These are phyloP conservation scores for Apodemia duryi DNA, from an alignment of 2,888 invertebrate genomes.

Conservation along the genomic window DNA sequence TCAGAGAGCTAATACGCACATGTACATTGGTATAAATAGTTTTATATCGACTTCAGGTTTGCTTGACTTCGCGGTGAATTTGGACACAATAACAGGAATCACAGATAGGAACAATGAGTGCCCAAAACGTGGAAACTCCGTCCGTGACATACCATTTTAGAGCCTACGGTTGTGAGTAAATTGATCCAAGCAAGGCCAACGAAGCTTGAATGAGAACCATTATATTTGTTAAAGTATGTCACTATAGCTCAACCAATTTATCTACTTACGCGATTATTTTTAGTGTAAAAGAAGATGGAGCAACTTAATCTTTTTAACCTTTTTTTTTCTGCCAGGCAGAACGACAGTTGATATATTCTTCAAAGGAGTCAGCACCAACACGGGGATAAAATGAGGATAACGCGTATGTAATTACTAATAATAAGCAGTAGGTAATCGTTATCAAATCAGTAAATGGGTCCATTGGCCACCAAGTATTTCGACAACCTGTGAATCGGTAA, in stretches of 20 bases:
- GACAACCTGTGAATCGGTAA: no score
- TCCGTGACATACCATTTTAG: conserved; percentile 67
- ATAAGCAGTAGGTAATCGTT: no score
- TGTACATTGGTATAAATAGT: conserved; percentile 50
- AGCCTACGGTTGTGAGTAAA: conserved; percentile 40
- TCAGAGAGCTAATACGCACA: conserved; percentile 47
- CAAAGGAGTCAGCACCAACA: no score
- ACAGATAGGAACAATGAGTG: conserved; percentile 62
- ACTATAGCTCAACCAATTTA: neutral
- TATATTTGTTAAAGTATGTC: neutral
- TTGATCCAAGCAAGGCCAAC: conserved; percentile 57
- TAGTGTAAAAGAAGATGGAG: neutral
- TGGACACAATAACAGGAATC: conserved; percentile 75
- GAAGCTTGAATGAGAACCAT: conserved; percentile 32
- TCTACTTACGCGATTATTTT: neutral
- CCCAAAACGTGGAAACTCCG: conserved; percentile 43
- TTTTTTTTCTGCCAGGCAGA: no score
- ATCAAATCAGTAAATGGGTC: no score
- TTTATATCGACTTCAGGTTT: conserved; percentile 66
- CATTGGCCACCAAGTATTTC: no score
- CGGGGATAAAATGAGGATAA: no score
- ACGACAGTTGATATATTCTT: no score
- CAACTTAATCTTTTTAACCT: no score
- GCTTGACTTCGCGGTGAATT: conserved; percentile 68
- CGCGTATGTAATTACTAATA: no score